Percentiles rank a stretch among this genome's conserved stretches.
phyloP scores from a whole-genome alignment of 2,797 vertebrate genomes.

The Catostomus latipinnis region DNA sequence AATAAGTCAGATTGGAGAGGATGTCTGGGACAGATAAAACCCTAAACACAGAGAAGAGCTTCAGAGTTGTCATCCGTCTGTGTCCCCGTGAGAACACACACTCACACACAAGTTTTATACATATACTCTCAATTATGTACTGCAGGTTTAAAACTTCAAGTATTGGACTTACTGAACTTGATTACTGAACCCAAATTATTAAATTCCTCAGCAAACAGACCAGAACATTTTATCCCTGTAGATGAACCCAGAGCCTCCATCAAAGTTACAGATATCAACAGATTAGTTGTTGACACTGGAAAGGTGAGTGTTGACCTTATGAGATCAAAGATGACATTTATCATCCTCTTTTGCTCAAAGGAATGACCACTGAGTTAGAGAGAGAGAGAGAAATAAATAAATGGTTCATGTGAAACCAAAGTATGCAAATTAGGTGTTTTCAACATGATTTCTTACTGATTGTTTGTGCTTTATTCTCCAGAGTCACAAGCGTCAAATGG shows the following conservation, averaged over 20 bases:
- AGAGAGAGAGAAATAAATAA: not conserved
- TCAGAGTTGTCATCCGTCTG: conserved; percentile 59
- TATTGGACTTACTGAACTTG: not conserved
- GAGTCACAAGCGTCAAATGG: conserved; percentile 63
- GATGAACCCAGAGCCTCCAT: conserved; percentile 55
- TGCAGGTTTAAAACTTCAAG: not conserved
- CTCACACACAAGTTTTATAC: conserved; percentile 23
- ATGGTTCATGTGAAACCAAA: conserved; percentile 2
- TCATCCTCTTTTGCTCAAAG: conserved; percentile 1
- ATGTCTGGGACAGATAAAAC: conserved; percentile 36
- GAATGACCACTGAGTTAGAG: not conserved
- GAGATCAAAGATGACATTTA: conserved; percentile 24
- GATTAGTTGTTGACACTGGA: conserved; percentile 61
- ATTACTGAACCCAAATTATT: not conserved
- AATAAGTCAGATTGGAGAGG: not conserved
- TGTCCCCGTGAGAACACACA: conserved; percentile 51
- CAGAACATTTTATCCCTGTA: conserved; percentile 27
- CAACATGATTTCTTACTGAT: not conserved
- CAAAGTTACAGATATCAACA: conserved; percentile 57
- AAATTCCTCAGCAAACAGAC: conserved; percentile 15
- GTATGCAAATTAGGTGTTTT: conserved; percentile 13
- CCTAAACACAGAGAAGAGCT: conserved; percentile 48
- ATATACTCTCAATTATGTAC: not conserved
- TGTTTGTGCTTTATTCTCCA: conserved; percentile 30
- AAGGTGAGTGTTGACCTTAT: conserved; percentile 53